A percentile compares a stretch with the other conserved stretches of the same genome.
phyloP scores from a whole-genome alignment of 2,888 invertebrate species.

The Andrena minutula region DNA sequence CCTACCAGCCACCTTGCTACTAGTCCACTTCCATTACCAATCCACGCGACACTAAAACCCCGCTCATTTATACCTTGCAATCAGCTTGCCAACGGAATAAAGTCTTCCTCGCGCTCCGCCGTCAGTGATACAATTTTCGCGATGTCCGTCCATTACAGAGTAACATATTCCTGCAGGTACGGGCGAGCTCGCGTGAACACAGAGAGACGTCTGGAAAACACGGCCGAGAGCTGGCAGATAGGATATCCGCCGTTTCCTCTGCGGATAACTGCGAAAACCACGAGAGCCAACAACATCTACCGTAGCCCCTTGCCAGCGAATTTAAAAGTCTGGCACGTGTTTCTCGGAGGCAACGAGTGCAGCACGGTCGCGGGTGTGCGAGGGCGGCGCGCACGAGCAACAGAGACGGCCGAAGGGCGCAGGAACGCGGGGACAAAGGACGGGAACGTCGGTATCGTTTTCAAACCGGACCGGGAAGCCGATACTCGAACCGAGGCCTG shows the following conservation, averaged over 20 bases:
- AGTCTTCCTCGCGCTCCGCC: too few species aligned
- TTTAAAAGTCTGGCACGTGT: constrained; percentile 67
- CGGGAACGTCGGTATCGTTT: constrained; percentile 77
- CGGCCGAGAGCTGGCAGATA: constrained; percentile 20
- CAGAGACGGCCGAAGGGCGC: constrained; percentile 7
- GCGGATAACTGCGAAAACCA: constrained; percentile 58
- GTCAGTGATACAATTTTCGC: too few species aligned
- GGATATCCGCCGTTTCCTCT: constrained; percentile 34
- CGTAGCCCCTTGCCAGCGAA: constrained; percentile 35
- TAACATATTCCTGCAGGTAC: neutral
- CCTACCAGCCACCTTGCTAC: too few species aligned
- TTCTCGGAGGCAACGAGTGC: constrained; percentile 12
- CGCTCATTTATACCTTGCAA: too few species aligned
- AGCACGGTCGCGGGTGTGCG: constrained; percentile 5
- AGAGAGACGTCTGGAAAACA: constrained; percentile 13
- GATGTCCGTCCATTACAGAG: too few species aligned
- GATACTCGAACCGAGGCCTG: constrained; percentile 76
- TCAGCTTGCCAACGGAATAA: too few species aligned
- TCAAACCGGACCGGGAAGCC: constrained; percentile 77
- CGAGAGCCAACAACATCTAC: constrained; percentile 29
- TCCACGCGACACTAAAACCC: too few species aligned
- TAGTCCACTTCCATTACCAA: too few species aligned
- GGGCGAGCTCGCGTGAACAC: neutral
- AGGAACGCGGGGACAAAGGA: constrained; percentile 29
- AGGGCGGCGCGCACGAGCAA: neutral